A percentile compares a stretch with the other conserved stretches of the same genome.
phyloP scores from a whole-genome alignment of 2,888 invertebrate species.

The Agrochola macilenta region DNA sequence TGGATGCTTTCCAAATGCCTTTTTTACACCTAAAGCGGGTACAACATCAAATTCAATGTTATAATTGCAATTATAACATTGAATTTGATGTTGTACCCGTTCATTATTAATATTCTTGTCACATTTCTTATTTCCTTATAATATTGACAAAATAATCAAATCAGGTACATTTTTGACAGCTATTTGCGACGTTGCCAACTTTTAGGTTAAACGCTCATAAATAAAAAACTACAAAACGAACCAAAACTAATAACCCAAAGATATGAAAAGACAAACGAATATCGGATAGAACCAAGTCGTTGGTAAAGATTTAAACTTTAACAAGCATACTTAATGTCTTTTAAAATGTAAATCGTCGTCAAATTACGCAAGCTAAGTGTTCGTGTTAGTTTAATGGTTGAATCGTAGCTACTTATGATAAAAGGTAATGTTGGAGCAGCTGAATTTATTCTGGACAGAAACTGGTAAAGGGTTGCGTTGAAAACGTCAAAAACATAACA shows the following conservation, averaged over 20 bases:
- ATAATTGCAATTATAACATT: too few species aligned
- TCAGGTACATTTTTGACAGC: too few species aligned
- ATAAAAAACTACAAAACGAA: conserved; percentile 2
- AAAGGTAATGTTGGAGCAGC: conserved; percentile 31
- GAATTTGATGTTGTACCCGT: too few species aligned
- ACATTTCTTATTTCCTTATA: too few species aligned
- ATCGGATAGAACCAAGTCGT: not conserved
- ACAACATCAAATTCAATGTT: too few species aligned
- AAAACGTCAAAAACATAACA: conserved; percentile 56
- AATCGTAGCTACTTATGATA: conserved; percentile 50
- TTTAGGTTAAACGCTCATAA: too few species aligned
- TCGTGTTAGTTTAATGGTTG: conserved; percentile 56
- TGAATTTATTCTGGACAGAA: conserved; percentile 44
- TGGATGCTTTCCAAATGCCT: too few species aligned
- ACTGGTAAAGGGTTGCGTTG: conserved; percentile 41
- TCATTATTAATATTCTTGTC: too few species aligned
- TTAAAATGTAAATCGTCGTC: conserved; percentile 49
- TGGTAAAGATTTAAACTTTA: conserved; percentile 13
- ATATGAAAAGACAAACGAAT: not conserved
- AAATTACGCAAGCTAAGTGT: conserved; percentile 49
- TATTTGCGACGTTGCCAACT: too few species aligned
- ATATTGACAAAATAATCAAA: too few species aligned
- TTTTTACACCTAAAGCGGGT: too few species aligned
- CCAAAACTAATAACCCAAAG: conserved; percentile 42
- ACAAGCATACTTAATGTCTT: conserved; percentile 27